Percentiles rank a stretch among this genome's conserved stretches.
Evolutionary conservation across 2,113 vertebrate genomes (phyloP).

Genomic region (Cololabis saira): DNA sequence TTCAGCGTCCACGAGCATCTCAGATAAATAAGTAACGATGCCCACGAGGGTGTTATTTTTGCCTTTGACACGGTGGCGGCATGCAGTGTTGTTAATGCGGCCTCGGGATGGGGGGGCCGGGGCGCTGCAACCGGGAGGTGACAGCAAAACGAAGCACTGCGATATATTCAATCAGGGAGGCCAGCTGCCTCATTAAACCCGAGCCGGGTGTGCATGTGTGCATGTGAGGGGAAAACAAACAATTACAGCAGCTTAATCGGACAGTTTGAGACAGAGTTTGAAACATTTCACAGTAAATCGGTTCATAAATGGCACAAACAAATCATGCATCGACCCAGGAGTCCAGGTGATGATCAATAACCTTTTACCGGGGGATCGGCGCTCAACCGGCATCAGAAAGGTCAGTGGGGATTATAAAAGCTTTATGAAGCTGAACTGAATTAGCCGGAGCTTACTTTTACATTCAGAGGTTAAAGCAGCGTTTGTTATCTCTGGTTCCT

Average conservation of each 20-base stretch:
- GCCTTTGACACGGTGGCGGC: slow-evolving; percentile 1
- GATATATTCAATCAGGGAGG: neutral
- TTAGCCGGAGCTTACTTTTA: slow-evolving; percentile 18
- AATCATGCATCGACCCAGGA: no score
- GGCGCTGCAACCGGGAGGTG: slow-evolving; percentile 6
- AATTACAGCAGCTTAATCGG: neutral
- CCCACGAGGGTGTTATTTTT: slow-evolving; percentile 15
- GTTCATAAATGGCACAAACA: neutral
- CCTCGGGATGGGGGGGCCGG: neutral
- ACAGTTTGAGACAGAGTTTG: no score
- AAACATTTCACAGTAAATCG: no score
- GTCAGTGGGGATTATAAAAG: slow-evolving; percentile 22
- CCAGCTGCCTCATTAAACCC: neutral
- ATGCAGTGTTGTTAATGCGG: slow-evolving; percentile 8
- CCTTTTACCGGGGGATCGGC: neutral
- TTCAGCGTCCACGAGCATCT: no score
- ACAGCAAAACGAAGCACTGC: slow-evolving; percentile 2
- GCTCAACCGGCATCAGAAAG: slow-evolving; percentile 15
- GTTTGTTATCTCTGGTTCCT: neutral
- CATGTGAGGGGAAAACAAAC: neutral
- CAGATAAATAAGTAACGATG: no score
- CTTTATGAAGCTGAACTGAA: slow-evolving; percentile 8
- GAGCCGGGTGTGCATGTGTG: neutral
- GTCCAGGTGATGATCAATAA: neutral
- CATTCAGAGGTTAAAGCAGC: neutral